Conservation (phyloP, 2,113 vertebrate genomes). For the Erythrolamprus reginae region DNA sequence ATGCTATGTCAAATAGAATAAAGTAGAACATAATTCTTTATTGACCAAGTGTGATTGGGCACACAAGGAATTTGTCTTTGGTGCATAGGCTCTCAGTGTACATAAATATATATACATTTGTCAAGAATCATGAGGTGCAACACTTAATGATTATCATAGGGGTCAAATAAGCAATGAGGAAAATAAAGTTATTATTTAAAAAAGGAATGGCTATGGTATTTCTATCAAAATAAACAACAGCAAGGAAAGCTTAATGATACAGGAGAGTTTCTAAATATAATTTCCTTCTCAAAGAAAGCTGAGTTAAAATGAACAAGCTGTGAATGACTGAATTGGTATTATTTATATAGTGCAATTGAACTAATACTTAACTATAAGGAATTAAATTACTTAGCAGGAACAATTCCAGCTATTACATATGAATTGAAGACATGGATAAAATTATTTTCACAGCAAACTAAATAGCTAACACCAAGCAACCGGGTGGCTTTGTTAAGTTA, state of each 20-base stretch:
- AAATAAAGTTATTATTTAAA: not conserved
- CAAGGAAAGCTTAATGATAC: not conserved
- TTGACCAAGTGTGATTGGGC: no score
- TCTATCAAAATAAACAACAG: not conserved
- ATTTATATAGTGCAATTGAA: constrained; percentile 4
- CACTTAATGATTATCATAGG: no score
- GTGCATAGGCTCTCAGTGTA: no score
- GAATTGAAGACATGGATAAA: not conserved
- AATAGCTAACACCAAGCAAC: not conserved
- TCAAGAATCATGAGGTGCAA: no score
- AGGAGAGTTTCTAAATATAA: not conserved
- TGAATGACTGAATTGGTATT: not conserved
- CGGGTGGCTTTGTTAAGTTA: not conserved
- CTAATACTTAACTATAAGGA: constrained; percentile 30
- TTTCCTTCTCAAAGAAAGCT: not conserved
- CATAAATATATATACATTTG: no score
- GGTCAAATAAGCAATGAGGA: no score
- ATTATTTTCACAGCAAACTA: not conserved
- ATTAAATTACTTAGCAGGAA: constrained; percentile 13
- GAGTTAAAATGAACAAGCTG: constrained; percentile 12
- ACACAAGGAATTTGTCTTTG: no score
- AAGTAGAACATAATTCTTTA: no score
- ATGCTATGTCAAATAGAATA: not conserved
- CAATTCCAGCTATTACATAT: not conserved
- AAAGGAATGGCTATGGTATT: not conserved